These are phyloP conservation scores for Melolontha melolontha DNA, from an alignment of 2,888 invertebrate species.

Conservation along the genomic window DNA sequence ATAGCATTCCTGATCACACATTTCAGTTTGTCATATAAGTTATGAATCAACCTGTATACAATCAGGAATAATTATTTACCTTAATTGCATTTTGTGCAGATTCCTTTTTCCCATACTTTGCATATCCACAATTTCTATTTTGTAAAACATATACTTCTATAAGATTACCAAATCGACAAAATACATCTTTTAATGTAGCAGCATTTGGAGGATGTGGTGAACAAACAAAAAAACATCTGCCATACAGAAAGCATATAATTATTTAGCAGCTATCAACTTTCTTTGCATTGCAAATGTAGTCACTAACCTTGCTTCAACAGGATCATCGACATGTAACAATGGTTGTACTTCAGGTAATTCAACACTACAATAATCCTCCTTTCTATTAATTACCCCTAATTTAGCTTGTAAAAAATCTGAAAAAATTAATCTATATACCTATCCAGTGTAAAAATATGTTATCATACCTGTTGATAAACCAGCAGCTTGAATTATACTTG, in stretches of 20 bases:
- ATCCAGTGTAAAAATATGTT: constrained; percentile 15
- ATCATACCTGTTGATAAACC: constrained; percentile 61
- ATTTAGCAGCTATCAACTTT: background rate
- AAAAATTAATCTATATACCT: background rate
- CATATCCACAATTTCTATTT: constrained; percentile 93
- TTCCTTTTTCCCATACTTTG: constrained; percentile 81
- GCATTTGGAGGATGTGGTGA: constrained; percentile 77
- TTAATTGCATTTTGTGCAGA: constrained; percentile 83
- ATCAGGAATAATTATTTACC: constrained; percentile 61
- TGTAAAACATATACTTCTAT: constrained; percentile 91
- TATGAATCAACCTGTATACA: background rate
- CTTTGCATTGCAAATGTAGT: constrained; percentile 29
- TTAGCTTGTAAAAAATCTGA: constrained; percentile 40
- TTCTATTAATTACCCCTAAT: constrained; percentile 42
- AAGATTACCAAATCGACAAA: constrained; percentile 90
- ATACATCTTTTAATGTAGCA: constrained; percentile 85
- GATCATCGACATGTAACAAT: constrained; percentile 75
- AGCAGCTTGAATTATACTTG: constrained; percentile 78
- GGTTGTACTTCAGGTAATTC: constrained; percentile 80
- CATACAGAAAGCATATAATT: constrained; percentile 39
- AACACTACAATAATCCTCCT: constrained; percentile 71
- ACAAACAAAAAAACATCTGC: constrained; percentile 75
- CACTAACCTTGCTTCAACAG: constrained; percentile 71
- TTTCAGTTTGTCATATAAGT: background rate
- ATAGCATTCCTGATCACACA: background rate